Percentiles rank a stretch among this genome's conserved stretches.
phyloP scores from a whole-genome alignment of 2,797 vertebrate species.

The Cirrhinus mrigala region DNA sequence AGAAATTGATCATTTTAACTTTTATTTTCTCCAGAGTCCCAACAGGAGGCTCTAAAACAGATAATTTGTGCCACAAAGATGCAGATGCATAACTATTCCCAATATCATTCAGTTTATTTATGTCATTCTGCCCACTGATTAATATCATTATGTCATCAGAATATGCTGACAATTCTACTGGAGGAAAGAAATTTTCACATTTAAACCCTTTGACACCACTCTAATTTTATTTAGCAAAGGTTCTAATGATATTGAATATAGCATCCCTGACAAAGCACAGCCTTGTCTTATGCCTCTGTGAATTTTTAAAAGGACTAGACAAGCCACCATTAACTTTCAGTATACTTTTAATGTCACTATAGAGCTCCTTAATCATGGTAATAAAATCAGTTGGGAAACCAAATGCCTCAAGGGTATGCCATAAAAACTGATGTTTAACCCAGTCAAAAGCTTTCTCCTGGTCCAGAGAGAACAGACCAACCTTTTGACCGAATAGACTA shows the following conservation, averaged over 20 bases:
- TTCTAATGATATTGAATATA: too few species aligned
- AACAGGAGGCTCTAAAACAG: neutral
- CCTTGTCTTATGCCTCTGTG: too few species aligned
- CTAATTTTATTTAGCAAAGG: too few species aligned
- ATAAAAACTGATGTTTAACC: too few species aligned
- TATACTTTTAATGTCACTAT: neutral
- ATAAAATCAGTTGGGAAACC: too few species aligned
- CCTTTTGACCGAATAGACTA: too few species aligned
- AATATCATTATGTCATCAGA: neutral
- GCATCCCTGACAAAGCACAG: too few species aligned
- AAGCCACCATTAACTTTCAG: slow-evolving; percentile 5
- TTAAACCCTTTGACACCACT: neutral
- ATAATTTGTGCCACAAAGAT: neutral
- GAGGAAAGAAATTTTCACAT: neutral
- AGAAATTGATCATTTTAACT: neutral
- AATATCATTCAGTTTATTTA: neutral
- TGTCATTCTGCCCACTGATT: neutral
- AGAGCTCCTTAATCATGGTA: neutral
- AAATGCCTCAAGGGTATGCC: too few species aligned
- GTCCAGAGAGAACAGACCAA: too few species aligned
- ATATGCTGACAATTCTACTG: neutral
- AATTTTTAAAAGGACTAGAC: neutral
- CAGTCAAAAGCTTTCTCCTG: too few species aligned
- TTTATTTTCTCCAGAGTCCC: neutral
- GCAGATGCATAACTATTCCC: neutral